Evolutionary conservation across 2,797 vertebrate species (phyloP), one percentile per base, ranked within the genome.

Genomic region (Vipera latastei): DNA sequence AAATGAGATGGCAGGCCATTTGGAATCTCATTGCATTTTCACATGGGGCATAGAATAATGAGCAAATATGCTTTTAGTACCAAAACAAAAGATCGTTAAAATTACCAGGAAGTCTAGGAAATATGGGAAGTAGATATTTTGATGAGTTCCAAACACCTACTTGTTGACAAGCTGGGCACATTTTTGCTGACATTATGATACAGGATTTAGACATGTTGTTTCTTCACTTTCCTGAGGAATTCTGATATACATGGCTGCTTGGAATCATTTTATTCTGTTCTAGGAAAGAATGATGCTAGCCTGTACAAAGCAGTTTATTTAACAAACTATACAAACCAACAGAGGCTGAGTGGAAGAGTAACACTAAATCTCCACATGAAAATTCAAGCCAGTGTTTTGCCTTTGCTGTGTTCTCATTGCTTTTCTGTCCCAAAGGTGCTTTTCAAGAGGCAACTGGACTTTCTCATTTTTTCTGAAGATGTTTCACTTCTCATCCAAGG

Each of bases 241-340:
- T 56, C 85, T 57, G 32, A 65, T 18, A 25, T 26, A 22, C 20
- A 12, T 63, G n/a, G 28, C 28, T 25, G 61, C 44, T 55, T 53
- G 48, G 60, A 55, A 22, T 59, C 0, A 2, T 55, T 60, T 78
- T 53, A 86, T 60, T 4, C 28, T 5, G 69, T 93, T 94, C 93
- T 90, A 93, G 53, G 91, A 56, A 20, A 86, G 61, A 65, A 89
- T 89, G 93, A 83, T 91, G 16, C 73, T 92, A 78, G 78, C 78
- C 51, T 6, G n/a, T 89, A 91, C 90, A 91, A 13, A 20, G 20
- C 38, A 32, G 63, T 6, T 63, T 0, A 57, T 11, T 89, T 91
- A 38, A 28, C 5, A 51, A 48, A 91, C n/a, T 78, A 73, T 51
- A 8, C 32, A 60, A 0, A 2, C 12, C 61, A 93, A 57, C 90